These are phyloP conservation scores for Conus canariensis DNA, from an alignment of 2,888 invertebrate species.

Conservation along the genomic window DNA sequence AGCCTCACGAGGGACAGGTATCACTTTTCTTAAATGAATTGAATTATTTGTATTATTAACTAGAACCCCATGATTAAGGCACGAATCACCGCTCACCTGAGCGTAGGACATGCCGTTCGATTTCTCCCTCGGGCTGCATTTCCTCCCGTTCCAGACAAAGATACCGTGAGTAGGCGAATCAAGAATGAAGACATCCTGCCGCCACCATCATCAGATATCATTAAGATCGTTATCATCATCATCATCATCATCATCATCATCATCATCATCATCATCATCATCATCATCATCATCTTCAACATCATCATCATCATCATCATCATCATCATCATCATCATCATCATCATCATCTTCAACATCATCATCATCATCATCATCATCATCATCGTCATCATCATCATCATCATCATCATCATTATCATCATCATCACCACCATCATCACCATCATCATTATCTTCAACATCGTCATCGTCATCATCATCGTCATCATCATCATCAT, in stretches of 20 bases:
- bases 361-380: background rate
- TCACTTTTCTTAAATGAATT: no score
- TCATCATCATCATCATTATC: background rate
- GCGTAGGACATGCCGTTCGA: conserved; percentile 76
- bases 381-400: background rate
- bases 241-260: background rate
- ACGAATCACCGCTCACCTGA: conserved; percentile 69
- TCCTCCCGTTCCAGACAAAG: conserved; percentile 76
- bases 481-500: background rate
- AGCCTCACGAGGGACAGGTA: no score
- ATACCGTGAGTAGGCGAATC: conserved; percentile 65
- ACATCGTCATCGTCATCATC: background rate
- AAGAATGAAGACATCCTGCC: conserved; percentile 76
- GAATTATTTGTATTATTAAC: no score
- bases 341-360: background rate
- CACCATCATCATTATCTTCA: background rate
- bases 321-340: background rate
- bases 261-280: background rate
- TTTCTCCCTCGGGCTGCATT: conserved; percentile 69
- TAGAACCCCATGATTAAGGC: no score
- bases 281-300: background rate
- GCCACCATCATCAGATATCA: no score
- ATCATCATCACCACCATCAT: background rate
- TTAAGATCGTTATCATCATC: background rate
- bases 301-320: background rate